Percentiles rank a stretch among this genome's conserved stretches.
phyloP scores from a whole-genome alignment of 2,797 vertebrate species.

The Cetoscarus ocellatus region DNA sequence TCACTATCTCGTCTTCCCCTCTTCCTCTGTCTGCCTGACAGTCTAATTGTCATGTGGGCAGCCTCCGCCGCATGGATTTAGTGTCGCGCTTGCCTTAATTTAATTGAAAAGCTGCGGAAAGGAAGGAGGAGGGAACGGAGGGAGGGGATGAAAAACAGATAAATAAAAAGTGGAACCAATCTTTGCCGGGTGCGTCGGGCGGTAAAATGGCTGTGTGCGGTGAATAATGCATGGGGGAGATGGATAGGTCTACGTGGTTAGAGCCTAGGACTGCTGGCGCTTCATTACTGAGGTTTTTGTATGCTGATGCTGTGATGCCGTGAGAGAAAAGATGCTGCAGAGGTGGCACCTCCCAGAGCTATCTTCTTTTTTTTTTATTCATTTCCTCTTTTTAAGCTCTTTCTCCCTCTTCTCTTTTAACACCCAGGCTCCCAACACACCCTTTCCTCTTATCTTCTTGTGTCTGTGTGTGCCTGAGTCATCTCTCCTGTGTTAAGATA shows the following conservation, averaged over 20 bases:
- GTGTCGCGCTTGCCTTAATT: constrained; percentile 83
- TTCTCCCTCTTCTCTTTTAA: constrained; percentile 46
- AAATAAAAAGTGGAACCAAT: constrained; percentile 86
- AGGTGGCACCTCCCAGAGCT: constrained; percentile 65
- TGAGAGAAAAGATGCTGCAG: constrained; percentile 63
- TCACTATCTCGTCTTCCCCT: constrained; percentile 63
- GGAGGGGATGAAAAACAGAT: constrained; percentile 82
- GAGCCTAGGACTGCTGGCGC: constrained; percentile 73
- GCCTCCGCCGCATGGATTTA: constrained; percentile 80
- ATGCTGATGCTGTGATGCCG: constrained; percentile 80
- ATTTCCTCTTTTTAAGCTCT: constrained; percentile 54
- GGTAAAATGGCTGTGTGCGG: constrained; percentile 78
- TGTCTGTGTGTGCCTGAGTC: constrained; percentile 29
- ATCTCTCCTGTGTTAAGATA: constrained; percentile 30
- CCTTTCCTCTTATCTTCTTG: constrained; percentile 12
- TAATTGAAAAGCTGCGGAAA: constrained; percentile 83
- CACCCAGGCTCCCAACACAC: constrained; percentile 22
- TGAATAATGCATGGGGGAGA: constrained; percentile 85
- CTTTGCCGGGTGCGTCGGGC: constrained; percentile 76
- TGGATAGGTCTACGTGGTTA: constrained; percentile 79
- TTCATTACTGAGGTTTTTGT: constrained; percentile 82
- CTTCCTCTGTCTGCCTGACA: constrained; percentile 72
- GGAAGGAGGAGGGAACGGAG: constrained; percentile 69
- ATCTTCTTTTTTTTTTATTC: constrained; percentile 61
- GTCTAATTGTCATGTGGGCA: constrained; percentile 83